Conservation (phyloP, 2,113 vertebrate species). For the Baryphthengus martii region DNA sequence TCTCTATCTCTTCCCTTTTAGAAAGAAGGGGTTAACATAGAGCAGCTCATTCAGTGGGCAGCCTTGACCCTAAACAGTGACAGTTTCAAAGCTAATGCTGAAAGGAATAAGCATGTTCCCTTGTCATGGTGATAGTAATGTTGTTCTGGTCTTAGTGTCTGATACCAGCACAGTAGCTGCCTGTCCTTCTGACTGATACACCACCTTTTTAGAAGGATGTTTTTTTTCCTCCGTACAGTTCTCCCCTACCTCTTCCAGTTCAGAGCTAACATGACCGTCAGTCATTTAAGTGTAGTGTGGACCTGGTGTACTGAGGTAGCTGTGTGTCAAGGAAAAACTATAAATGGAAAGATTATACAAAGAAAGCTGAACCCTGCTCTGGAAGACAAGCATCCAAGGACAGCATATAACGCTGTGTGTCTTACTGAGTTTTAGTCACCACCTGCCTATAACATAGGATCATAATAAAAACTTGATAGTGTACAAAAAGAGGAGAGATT, state of each 20-base stretch:
- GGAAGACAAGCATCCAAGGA: not conserved
- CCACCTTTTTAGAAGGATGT: not conserved
- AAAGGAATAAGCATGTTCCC: not conserved
- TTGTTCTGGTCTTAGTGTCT: not conserved
- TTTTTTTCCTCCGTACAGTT: not conserved
- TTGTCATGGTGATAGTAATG: not conserved
- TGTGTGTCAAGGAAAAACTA: not conserved
- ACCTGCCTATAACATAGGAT: not conserved
- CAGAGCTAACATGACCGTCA: not conserved
- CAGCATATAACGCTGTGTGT: not conserved
- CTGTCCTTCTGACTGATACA: not conserved
- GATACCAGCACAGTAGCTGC: not conserved
- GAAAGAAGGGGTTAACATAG: too few species aligned
- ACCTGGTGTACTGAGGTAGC: not conserved
- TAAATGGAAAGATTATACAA: not conserved
- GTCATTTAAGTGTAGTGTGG: accelerated
- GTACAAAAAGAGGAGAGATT: not conserved
- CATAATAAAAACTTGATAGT: not conserved
- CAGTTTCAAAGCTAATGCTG: not conserved
- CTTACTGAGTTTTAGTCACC: not conserved
- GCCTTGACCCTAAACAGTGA: too few species aligned
- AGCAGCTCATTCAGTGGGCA: too few species aligned
- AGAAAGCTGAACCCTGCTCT: not conserved
- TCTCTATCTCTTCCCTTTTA: too few species aligned
- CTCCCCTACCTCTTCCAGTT: not conserved